These are phyloP conservation scores for Bubo blakistoni DNA, from an alignment of 2,113 vertebrate genomes.

Conservation along the genomic window DNA sequence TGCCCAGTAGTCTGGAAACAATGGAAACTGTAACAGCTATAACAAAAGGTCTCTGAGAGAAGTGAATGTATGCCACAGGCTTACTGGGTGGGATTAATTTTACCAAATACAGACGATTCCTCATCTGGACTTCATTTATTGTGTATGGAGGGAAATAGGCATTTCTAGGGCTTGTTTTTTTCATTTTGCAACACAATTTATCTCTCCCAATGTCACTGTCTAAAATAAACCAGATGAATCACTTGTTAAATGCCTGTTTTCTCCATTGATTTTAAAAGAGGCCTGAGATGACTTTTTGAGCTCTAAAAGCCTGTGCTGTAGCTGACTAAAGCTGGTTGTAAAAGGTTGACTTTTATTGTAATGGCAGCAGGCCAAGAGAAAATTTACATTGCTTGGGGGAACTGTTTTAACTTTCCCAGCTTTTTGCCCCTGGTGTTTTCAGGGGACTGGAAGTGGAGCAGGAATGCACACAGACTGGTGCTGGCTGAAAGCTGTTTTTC, in stretches of 20 bases:
- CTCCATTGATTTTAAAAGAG: neutral
- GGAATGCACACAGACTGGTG: neutral
- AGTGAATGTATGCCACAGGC: neutral
- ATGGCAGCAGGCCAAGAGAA: neutral
- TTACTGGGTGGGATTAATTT: neutral
- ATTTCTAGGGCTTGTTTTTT: neutral
- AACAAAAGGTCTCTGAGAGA: neutral
- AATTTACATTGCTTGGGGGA: neutral
- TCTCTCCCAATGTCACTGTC: neutral
- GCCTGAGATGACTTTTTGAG: neutral
- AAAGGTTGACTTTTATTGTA: neutral
- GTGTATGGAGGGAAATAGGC: neutral
- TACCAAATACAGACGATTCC: neutral
- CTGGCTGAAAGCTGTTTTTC: neutral
- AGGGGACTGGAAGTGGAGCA: neutral
- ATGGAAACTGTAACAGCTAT: neutral
- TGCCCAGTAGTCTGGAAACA: neutral
- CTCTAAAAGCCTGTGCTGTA: neutral
- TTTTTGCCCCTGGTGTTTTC: neutral
- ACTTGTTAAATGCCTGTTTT: neutral
- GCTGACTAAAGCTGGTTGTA: neutral
- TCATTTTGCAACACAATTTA: neutral
- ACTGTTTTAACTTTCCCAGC: neutral
- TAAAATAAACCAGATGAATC: constrained; percentile 13
- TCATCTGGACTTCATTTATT: neutral